Evolutionary conservation across 2,888 invertebrate genomes (phyloP), one percentile per base, ranked within the genome.

Genomic region (Chymomyza caudatula): DNA sequence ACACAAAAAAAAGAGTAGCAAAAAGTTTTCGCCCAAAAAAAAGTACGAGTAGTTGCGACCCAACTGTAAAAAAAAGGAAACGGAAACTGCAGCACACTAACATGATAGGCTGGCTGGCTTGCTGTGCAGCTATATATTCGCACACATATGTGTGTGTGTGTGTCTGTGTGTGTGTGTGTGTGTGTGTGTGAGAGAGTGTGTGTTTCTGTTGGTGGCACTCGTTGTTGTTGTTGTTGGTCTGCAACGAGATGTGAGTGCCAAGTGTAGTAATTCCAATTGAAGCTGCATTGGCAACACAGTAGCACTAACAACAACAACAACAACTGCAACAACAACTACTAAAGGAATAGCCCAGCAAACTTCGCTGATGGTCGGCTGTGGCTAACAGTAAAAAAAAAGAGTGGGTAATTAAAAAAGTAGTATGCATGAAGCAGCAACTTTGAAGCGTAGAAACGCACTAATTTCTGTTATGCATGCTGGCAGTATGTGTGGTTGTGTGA

Each of bases 341-440:
- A 61, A 67, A 56, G 62, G 15, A 59, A 57, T 52, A 71, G 57
- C 63, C 53, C 44, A 47, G 55, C 54, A 42, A n/a, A 25, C 54
- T 25, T 13, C 44, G 25, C 43, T 37, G 29, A 37, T 37, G 29
- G 29, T 37, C 29, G 29, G 29, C 29, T 37, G 29, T 37, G 22
- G 22, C 42, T 47, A 44, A 19, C 15, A 17, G 19, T 20, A 51
- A 17, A 51, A 76, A 74, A 84, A 81, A 70, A 82, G 87, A 80
- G 87, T 85, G 87, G 84, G 84, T 87, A 85, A 85, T 85, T 85
- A 85, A 85, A 87, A 86, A 86, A 84, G 73, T 73, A 85, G 83
- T 65, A 75, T 37, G 74, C 84, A 71, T 78, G 51, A 17, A 51
- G 52, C 8, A 20, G 15, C 43, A 66, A 72, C 71, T 76, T 82